Evolutionary conservation across 2,888 invertebrate species (phyloP), one percentile per base, ranked within the genome.

Genomic region (Andrena trimmerana): DNA sequence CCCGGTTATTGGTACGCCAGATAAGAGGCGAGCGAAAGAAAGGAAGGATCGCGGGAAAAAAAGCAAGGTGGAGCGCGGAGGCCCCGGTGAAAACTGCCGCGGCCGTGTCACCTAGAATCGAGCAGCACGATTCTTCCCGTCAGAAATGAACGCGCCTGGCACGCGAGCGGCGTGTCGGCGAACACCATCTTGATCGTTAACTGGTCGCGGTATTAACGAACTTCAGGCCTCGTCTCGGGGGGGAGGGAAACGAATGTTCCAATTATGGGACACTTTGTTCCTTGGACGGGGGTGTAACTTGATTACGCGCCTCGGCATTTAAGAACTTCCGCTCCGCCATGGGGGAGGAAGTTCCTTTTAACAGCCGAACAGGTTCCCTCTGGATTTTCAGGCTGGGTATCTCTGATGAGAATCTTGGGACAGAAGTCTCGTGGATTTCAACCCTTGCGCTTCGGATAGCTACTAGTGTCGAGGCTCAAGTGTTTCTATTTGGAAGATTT

Each of bases 1-100:
- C 81, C 74, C 59, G 73, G 86, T 86, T 86, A 85, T 86, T 85
- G 83, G 76, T 66, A 78, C 83, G 71, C 65, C 78, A 81, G 86
- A 86, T 86, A 86, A 86, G 86, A 81, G 81, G 62, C 68, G 62
- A 42, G 57, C 57, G 70, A 76, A 76, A 68, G 67, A 60, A 76
- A 70, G 78, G 69, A 76, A 84, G 63, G 75, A 81, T 78, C 72
- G 83, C 67, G 57, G 48, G 52, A 52, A 42, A 42, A 16, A 42
- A 16, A 42, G 2, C 16, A 42, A 62, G 66, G 52, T 73, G 57
- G 63, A 42, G 50, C 20, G 33, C 48, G 29, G 16, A 24, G 52
- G 42, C 24, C 48, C 29, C 54, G 62, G 13, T 62, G 63, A 78
- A 75, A 65, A 69, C 6, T 27, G 59, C 48, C 54, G 65, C 57